phyloP scores from a whole-genome alignment of 2,113 vertebrate species.

The Alethe castanea region DNA sequence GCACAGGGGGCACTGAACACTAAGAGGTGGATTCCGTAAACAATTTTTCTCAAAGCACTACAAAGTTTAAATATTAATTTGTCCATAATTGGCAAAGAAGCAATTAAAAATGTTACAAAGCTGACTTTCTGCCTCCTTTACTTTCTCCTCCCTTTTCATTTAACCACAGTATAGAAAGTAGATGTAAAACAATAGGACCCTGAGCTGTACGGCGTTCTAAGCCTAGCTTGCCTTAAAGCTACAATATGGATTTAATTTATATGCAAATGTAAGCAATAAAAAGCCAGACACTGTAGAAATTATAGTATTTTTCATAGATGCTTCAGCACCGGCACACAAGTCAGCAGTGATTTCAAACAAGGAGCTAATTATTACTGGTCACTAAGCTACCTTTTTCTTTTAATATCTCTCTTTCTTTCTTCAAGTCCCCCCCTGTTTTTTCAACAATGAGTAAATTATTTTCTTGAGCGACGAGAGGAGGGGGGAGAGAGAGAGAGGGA shows the following conservation, averaged over 20 bases:
- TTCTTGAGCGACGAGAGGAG: constrained; percentile 5
- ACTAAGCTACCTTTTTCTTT: constrained; percentile 68
- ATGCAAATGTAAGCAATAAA: constrained; percentile 99
- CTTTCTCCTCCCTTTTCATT: constrained; percentile 77
- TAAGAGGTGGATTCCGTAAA: constrained; percentile 61
- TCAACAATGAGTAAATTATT: constrained; percentile 71
- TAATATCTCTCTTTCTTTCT: constrained; percentile 52
- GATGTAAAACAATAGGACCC: constrained; percentile 92
- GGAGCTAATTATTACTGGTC: constrained; percentile 77
- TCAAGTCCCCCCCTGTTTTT: background rate
- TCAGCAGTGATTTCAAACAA: constrained; percentile 66
- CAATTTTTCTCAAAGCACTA: constrained; percentile 68
- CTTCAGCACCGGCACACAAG: constrained; percentile 60
- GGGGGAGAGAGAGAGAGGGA: background rate
- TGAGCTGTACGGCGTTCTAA: constrained; percentile 83
- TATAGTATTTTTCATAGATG: constrained; percentile 79
- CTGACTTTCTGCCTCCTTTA: constrained; percentile 76
- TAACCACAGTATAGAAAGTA: constrained; percentile 78
- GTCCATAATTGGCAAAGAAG: constrained; percentile 76
- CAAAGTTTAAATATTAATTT: constrained; percentile 84
- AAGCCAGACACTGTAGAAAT: constrained; percentile 93
- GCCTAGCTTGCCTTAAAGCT: constrained; percentile 91
- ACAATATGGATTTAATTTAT: constrained; percentile 99
- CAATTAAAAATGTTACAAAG: constrained; percentile 81
- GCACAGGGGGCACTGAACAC: constrained; percentile 22